Conservation (phyloP, 1,140 invertebrate species). For the Thaumetopoea pityocampa region DNA sequence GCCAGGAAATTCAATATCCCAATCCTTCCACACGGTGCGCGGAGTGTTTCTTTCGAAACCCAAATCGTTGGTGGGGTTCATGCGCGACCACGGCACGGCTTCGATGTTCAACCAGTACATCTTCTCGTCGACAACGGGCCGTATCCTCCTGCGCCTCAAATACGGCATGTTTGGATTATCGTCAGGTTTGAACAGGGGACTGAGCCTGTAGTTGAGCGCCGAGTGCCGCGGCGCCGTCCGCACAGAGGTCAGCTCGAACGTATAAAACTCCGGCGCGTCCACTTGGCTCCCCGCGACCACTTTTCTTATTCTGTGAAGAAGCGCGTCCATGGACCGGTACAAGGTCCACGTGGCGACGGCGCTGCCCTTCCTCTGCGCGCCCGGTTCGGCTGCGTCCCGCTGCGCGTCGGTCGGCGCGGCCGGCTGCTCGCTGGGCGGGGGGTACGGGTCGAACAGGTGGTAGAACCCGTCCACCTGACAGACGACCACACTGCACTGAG, state of each 20-base stretch:
- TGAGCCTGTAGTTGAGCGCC: constrained; percentile 62
- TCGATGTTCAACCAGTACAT: constrained; percentile 75
- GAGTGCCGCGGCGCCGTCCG: constrained; percentile 68
- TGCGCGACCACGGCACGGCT: constrained; percentile 72
- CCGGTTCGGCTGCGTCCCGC: constrained; percentile 21
- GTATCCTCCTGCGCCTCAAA: constrained; percentile 37
- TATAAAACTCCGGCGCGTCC: constrained; percentile 66
- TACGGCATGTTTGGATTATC: constrained; percentile 56
- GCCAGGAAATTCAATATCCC: constrained; percentile 79
- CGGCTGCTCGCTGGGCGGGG: constrained; percentile 39
- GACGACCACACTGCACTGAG: constrained; percentile 73
- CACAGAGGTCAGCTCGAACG: constrained; percentile 74
- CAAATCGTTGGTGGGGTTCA: constrained; percentile 67
- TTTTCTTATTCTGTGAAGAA: constrained; percentile 43
- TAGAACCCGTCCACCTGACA: constrained; percentile 73
- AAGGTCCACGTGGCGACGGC: constrained; percentile 53
- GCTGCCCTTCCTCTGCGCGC: constrained; percentile 23
- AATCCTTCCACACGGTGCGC: constrained; percentile 75
- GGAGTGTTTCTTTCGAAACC: constrained; percentile 67
- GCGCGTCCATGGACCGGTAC: constrained; percentile 39
- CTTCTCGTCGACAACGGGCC: constrained; percentile 66
- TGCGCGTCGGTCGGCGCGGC: too few relatives aligned
- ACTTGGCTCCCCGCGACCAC: constrained; percentile 15
- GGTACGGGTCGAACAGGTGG: constrained; percentile 78
- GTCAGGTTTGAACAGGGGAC: constrained; percentile 62